A percentile compares a stretch with the other conserved stretches of the same genome.
phyloP scores from a whole-genome alignment of 2,113 vertebrate genomes.

The Notarius quadriscutis region DNA sequence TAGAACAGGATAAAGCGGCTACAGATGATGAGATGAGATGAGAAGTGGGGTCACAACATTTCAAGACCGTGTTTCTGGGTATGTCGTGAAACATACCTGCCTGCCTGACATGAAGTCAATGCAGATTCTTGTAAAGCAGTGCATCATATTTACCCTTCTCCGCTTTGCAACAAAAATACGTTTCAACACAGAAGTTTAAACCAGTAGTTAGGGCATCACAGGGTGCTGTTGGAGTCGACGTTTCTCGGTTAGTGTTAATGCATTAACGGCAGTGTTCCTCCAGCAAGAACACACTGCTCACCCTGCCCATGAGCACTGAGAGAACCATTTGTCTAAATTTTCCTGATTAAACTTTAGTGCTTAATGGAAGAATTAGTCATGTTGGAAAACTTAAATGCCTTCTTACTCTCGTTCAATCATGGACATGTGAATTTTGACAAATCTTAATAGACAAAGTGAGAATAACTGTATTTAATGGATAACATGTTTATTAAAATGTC shows the following conservation, averaged over 20 bases:
- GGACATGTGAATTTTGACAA: constrained; percentile 22
- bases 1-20: no score
- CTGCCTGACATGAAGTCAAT: no score
- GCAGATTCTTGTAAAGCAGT: background rate
- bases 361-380: constrained; percentile 19
- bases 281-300: background rate
- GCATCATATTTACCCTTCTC: background rate
- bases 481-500: background rate
- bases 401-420: background rate
- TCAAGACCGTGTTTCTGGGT: background rate
- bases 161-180: background rate
- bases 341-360: constrained; percentile 10
- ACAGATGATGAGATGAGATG: no score
- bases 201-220: background rate
- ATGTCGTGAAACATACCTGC: background rate
- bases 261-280: background rate
- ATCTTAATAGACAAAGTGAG: background rate
- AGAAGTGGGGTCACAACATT: background rate
- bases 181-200: background rate
- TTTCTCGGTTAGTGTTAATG: background rate
- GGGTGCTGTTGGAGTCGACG: background rate
- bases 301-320: background rate
- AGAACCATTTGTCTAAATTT: background rate
- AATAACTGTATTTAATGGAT: constrained; percentile 10
- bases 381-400: constrained; percentile 12